Evolutionary conservation across 2,888 invertebrate genomes (phyloP), one percentile per base, ranked within the genome.

Genomic region (Chelonus formosanus): DNA sequence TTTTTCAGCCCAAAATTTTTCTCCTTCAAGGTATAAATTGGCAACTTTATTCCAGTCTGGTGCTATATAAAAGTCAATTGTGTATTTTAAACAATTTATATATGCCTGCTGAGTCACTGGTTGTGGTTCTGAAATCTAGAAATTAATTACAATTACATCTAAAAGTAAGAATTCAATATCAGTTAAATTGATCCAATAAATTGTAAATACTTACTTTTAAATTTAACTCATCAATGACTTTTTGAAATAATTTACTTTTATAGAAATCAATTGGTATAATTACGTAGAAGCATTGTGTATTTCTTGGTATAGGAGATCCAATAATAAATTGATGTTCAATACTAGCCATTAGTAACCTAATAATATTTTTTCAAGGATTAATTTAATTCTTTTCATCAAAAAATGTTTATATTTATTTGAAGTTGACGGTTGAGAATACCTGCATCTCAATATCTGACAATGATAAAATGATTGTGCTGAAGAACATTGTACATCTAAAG

Each of bases 1-100:
- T 3, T 65, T 63, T 3, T 70, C 65, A 3, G 65, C 70, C 20
- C 78, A 72, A 67, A 84, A 84, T 59, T 81, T 48, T 44, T 73
- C 70, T 7, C 78, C 82, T 48, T 70, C 70, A 31, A 80, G 61
- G 36, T 81, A 72, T 43, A 78, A 77, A 32, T 71, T 67, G 5
- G 74, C 80, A 5, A 82, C 72, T 69, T 73, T 77, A 67, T 81
- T 84, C 85, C 85, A 85, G 3, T 63, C 64, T 2, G 84, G 80
- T 52, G 79, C 76, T 3, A 84, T 45, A 50, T 75, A 78, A 47
- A 78, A 78, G 50, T 76, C 70, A 50, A 84, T 74, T 3, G 84
- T 79, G 67, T 80, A 83, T 32, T 69, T 76, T 5, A 84, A 70
- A 69, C 83, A 84, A 34, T 70, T 68, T 66, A 76, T 76, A 65